Evolutionary conservation across 1,140 invertebrate genomes (phyloP).

Genomic region (Potamilus streckersoni): DNA sequence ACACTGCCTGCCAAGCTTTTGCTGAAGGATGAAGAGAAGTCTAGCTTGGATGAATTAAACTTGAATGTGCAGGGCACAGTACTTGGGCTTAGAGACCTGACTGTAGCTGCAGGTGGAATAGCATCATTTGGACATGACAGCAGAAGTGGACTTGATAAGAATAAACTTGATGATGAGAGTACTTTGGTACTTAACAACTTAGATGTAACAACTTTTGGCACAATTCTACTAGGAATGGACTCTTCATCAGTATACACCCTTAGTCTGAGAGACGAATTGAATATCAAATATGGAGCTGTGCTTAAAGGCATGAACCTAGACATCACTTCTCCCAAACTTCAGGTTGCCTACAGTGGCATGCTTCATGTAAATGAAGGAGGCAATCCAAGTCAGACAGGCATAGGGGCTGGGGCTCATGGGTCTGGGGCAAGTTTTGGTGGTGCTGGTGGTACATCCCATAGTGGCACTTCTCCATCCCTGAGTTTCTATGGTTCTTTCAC

Average conservation of each 20-base stretch:
- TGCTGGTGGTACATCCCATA: slow-evolving; percentile 38
- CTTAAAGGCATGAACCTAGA: slow-evolving; percentile 34
- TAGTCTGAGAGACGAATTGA: slow-evolving; percentile 38
- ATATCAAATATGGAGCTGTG: slow-evolving; percentile 47
- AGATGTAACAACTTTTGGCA: slow-evolving; percentile 46
- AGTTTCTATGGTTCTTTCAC: slow-evolving; percentile 33
- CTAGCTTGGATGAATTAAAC: slow-evolving; percentile 32
- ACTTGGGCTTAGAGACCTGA: slow-evolving; percentile 42
- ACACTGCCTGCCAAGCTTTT: slow-evolving; percentile 47
- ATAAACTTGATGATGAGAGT: slow-evolving; percentile 31
- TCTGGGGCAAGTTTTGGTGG: slow-evolving; percentile 50
- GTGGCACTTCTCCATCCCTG: slow-evolving; percentile 15
- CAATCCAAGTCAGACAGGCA: slow-evolving; percentile 16
- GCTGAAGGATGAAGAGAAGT: slow-evolving; percentile 36
- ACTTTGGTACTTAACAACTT: slow-evolving; percentile 42
- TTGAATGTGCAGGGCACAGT: slow-evolving; percentile 45
- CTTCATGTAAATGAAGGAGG: slow-evolving; percentile 38
- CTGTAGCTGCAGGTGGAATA: slow-evolving; percentile 44
- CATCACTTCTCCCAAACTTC: slow-evolving; percentile 33
- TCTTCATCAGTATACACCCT: slow-evolving; percentile 34
- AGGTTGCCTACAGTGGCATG: slow-evolving; percentile 42
- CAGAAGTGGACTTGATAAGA: slow-evolving; percentile 36
- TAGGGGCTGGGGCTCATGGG: slow-evolving; percentile 34
- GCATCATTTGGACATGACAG: slow-evolving; percentile 37
- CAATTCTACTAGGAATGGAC: slow-evolving; percentile 38